These are phyloP conservation scores for Sclerodermus sp. DNA, from an alignment of 2,888 invertebrate species.

Conservation along the genomic window DNA sequence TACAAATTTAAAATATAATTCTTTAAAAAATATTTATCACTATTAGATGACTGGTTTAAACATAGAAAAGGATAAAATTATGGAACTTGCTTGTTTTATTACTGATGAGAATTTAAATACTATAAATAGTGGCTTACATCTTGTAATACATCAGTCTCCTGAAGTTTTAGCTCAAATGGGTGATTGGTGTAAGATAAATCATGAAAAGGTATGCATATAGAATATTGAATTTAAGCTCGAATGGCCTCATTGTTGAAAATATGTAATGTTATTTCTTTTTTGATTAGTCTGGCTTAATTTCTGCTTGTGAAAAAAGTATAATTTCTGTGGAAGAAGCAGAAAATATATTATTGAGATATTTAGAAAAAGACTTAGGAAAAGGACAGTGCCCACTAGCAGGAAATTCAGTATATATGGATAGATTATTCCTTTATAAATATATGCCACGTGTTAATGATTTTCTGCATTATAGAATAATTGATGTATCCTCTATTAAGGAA, in stretches of 20 bases:
- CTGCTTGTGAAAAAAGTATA: conserved; percentile 71
- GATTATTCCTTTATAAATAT: conserved; percentile 76
- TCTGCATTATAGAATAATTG: conserved; percentile 90
- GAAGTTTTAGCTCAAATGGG: conserved; percentile 75
- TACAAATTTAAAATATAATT: neutral
- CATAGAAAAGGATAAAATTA: conserved; percentile 72
- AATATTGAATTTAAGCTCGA: neutral
- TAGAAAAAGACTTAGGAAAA: conserved; percentile 61
- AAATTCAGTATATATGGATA: conserved; percentile 85
- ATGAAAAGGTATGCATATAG: conserved; percentile 67
- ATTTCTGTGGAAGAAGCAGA: conserved; percentile 72
- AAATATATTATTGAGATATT: conserved; percentile 69
- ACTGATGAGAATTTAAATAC: conserved; percentile 80
- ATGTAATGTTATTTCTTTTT: neutral
- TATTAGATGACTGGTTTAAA: conserved; percentile 87
- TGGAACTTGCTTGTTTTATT: conserved; percentile 88
- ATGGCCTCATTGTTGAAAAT: neutral
- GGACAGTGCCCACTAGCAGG: conserved; percentile 80
- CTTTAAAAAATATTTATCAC: conserved; percentile 11
- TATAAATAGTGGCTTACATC: conserved; percentile 73
- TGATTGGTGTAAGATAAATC: conserved; percentile 81
- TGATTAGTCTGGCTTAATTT: conserved; percentile 73
- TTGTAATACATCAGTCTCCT: conserved; percentile 79
- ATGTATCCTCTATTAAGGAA: conserved; percentile 90
- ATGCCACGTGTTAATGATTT: conserved; percentile 80